Evolutionary conservation across 2,113 vertebrate species (phyloP), one percentile per base, ranked within the genome.

Genomic region (Sciurus niger): DNA sequence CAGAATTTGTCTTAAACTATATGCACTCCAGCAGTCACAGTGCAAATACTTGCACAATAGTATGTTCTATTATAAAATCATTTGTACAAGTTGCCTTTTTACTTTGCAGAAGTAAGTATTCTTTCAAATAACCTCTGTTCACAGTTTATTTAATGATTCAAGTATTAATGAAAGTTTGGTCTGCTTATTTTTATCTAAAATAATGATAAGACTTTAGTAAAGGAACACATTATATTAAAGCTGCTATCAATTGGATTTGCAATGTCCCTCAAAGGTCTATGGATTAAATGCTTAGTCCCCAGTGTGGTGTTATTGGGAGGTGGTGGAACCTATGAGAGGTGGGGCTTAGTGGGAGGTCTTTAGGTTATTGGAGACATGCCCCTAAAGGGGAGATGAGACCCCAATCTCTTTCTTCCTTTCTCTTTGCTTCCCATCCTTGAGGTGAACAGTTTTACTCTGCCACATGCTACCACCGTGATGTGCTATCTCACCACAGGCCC

Each of bases 1-100:
- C n/a, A 84, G 65, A 76, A 60, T 84, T 43, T 73, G 6, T 78
- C 53, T 96, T 89, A 40, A 63, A 58, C 67, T 84, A 79, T 84
- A 46, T 22, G 7, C 4, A 46, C 28, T 6, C 8, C 16, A 43
- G 20, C 46, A n/a, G 51, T 73, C 76, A 53, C 17, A 28, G 8
- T 79, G 22, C 53, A 93, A 70, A 65, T 13, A 16, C 34, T 79
- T 9, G 24, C 1, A 68, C 14, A 55, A 25, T 48, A 63, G 80
- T 67, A 77, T 18, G 34, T 30, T 53, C 9, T 67, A 8, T 46
- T 60, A 46, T 37, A 55, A 55, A 93, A 93, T 67, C 4, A 30
- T 32, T 43, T 87, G 63, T n/a, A 32, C 20, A 25, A 76, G n/a
- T 16, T 43, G 2, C 65, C 85, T 82, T 43, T 8, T 51, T 40